A percentile compares a stretch with the other conserved stretches of the same genome.
These are phyloP conservation scores for Pygocentrus nattereri DNA, from an alignment of 2,797 vertebrate species.

Conservation along the genomic window DNA sequence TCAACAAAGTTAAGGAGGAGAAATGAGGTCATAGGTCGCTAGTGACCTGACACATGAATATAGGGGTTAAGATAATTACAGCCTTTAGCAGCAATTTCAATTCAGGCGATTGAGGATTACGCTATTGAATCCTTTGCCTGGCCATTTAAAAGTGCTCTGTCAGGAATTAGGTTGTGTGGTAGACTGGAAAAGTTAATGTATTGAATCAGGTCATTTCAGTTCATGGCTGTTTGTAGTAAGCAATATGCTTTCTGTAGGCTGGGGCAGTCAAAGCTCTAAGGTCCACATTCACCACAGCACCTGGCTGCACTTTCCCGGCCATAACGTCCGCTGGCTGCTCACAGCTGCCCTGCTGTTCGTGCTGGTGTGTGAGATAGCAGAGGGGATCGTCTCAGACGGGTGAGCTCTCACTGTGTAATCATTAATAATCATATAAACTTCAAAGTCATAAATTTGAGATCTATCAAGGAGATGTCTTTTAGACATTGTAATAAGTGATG, in stretches of 20 bases:
- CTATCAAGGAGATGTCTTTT: too few relatives aligned
- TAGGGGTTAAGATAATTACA: neutral
- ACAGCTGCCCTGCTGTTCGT: conserved; percentile 87
- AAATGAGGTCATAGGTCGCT: neutral
- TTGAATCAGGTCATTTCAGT: neutral
- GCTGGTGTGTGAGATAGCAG: conserved; percentile 87
- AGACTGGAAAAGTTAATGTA: neutral
- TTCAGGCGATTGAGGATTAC: neutral
- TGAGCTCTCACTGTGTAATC: conserved; percentile 65
- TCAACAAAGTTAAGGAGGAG: neutral
- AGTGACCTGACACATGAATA: neutral
- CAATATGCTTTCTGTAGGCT: conserved; percentile 73
- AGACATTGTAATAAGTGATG: too few relatives aligned
- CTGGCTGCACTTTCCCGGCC: conserved; percentile 89
- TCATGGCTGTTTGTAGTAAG: neutral
- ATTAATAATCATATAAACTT: neutral
- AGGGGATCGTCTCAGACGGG: conserved; percentile 89
- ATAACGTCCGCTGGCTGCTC: conserved; percentile 88
- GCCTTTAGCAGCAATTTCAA: neutral
- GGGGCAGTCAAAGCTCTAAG: conserved; percentile 91
- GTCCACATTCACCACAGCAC: conserved; percentile 91
- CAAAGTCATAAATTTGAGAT: neutral
- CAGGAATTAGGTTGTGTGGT: neutral
- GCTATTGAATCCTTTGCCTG: neutral
- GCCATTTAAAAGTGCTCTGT: neutral